These are phyloP conservation scores for Odontomachus brunneus DNA, from an alignment of 1,140 invertebrate species.

Conservation along the genomic window DNA sequence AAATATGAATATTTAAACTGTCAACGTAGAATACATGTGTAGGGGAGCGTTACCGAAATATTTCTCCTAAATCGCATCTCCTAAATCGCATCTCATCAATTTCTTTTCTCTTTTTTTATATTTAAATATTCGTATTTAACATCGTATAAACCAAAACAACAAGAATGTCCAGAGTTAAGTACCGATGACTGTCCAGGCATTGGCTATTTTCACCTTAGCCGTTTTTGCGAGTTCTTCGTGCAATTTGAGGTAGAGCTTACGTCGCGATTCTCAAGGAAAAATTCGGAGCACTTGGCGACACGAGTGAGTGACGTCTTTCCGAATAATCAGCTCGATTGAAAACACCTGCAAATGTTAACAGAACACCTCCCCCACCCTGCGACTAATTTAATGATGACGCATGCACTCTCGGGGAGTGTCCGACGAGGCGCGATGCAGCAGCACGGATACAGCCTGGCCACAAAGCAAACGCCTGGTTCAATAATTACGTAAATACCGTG, in stretches of 20 bases:
- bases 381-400: constrained; percentile 57
- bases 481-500: constrained; percentile 75
- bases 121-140: too few relatives aligned
- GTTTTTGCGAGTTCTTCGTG: too few relatives aligned
- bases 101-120: too few relatives aligned
- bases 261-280: not conserved
- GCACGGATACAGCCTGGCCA: not conserved
- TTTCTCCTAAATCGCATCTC: too few relatives aligned
- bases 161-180: too few relatives aligned
- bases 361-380: not conserved
- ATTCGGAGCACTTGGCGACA: not conserved
- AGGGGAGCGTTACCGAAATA: too few relatives aligned
- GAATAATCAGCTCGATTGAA: constrained; percentile 17
- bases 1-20: too few relatives aligned
- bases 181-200: too few relatives aligned
- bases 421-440: constrained; percentile 7
- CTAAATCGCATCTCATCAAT: too few relatives aligned
- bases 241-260: not conserved
- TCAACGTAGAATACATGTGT: too few relatives aligned
- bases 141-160: too few relatives aligned
- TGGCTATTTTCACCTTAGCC: too few relatives aligned
- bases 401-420: constrained; percentile 18
- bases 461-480: constrained; percentile 59
- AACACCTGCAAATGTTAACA: not conserved
- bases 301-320: not conserved